These are phyloP conservation scores for Drosophila dunni DNA, from an alignment of 1,140 invertebrate genomes.

Conservation along the genomic window DNA sequence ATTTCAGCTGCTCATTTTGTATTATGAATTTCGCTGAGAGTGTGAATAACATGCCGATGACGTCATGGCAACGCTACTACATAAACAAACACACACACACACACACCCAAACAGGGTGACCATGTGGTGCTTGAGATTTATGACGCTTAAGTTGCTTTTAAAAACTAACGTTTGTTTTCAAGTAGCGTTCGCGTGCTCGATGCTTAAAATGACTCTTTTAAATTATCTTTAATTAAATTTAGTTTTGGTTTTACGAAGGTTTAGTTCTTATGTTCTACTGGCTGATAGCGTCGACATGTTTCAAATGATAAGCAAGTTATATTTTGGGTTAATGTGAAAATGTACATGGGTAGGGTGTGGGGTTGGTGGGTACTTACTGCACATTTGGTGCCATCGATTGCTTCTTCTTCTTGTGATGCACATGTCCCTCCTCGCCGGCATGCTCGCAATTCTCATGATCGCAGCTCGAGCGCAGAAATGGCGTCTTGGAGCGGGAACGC, in stretches of 20 bases:
- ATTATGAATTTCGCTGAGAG: slow-evolving; percentile 56
- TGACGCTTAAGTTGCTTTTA: slow-evolving; percentile 29
- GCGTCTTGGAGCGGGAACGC: slow-evolving; percentile 88
- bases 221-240: slow-evolving; percentile 15
- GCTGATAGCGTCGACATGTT: slow-evolving; percentile 13
- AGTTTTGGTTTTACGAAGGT: neutral
- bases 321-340: slow-evolving; percentile 19
- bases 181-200: neutral
- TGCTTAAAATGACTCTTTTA: neutral
- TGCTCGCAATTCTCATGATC: slow-evolving; percentile 86
- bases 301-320: slow-evolving; percentile 18
- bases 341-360: neutral
- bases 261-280: neutral
- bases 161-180: slow-evolving; percentile 27
- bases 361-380: slow-evolving; percentile 84
- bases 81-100: slow-evolving; percentile 7
- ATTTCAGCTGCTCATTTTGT: slow-evolving; percentile 31
- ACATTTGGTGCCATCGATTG: slow-evolving; percentile 84
- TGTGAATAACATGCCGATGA: slow-evolving; percentile 71
- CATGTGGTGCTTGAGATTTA: slow-evolving; percentile 28
- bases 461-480: slow-evolving; percentile 86
- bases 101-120: slow-evolving; percentile 10
- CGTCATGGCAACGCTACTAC: slow-evolving; percentile 60
- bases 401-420: slow-evolving; percentile 84
- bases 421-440: slow-evolving; percentile 85